phyloP scores from a whole-genome alignment of 2,797 vertebrate genomes.

The Lycodopsis pacificus region DNA sequence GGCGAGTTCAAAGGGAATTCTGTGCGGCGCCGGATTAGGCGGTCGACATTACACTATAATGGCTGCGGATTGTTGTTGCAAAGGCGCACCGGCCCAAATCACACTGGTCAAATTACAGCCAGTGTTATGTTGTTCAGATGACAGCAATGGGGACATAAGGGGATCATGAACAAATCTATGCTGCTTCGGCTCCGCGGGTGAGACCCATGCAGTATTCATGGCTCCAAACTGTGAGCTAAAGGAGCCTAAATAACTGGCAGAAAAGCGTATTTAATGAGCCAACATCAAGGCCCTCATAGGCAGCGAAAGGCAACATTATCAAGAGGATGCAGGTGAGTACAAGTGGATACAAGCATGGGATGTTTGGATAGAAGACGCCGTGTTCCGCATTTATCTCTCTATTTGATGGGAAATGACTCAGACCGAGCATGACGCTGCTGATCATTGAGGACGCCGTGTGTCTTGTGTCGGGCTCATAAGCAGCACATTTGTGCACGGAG shows the following conservation, averaged over 20 bases:
- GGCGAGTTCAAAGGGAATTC: conserved; percentile 66
- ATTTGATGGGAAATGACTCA: conserved; percentile 61
- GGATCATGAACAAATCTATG: conserved; percentile 49
- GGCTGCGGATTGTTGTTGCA: conserved; percentile 50
- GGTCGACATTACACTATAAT: conserved; percentile 34
- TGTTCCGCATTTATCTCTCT: conserved; percentile 45
- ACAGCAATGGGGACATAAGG: conserved; percentile 46
- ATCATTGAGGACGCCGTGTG: conserved; percentile 32
- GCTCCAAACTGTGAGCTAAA: conserved; percentile 61
- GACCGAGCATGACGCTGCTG: conserved; percentile 47
- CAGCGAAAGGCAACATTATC: conserved; percentile 60
- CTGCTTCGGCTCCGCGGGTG: conserved; percentile 28
- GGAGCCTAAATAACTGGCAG: conserved; percentile 66
- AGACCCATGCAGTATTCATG: conserved; percentile 45
- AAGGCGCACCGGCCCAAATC: conserved; percentile 56
- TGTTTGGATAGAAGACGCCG: conserved; percentile 47
- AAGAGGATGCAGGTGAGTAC: conserved; percentile 75
- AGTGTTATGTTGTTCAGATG: conserved; percentile 54
- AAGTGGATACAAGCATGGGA: conserved; percentile 55
- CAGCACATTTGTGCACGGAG: conserved; percentile 28
- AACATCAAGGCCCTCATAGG: conserved; percentile 58
- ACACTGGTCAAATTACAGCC: conserved; percentile 67
- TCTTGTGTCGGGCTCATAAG: conserved; percentile 23
- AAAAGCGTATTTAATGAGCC: conserved; percentile 62
- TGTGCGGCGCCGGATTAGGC: conserved; percentile 38